These are phyloP conservation scores for Syrrhaptes paradoxus DNA, from an alignment of 2,113 vertebrate genomes.

Conservation along the genomic window DNA sequence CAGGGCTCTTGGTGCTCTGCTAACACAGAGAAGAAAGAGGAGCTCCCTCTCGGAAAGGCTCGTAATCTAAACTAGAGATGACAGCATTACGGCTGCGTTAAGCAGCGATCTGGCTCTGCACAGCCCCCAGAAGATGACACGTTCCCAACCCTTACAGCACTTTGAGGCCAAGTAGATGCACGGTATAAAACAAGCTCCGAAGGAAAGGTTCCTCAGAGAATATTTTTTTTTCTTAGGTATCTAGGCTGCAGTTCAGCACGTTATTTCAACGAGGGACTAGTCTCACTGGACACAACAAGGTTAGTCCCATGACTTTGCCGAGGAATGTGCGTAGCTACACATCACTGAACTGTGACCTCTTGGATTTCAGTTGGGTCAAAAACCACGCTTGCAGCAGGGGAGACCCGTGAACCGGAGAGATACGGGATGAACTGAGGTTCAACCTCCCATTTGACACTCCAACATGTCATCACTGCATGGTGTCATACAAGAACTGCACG, in stretches of 20 bases:
- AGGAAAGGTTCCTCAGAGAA: background rate
- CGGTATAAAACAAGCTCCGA: background rate
- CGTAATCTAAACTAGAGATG: background rate
- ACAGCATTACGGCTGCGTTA: slow-evolving; percentile 20
- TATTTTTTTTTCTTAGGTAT: background rate
- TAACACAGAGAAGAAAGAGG: background rate
- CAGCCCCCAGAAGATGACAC: background rate
- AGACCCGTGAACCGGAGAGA: background rate
- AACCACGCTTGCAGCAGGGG: background rate
- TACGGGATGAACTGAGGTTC: background rate
- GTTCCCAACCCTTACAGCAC: background rate
- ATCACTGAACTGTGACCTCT: background rate
- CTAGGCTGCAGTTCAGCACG: background rate
- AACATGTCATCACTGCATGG: background rate
- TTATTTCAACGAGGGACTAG: background rate
- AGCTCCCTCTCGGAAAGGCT: background rate
- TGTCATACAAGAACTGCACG: background rate
- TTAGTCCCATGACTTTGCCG: background rate
- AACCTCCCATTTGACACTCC: background rate
- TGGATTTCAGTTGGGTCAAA: background rate
- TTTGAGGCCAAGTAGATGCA: background rate
- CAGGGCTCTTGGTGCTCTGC: background rate
- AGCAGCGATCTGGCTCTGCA: slow-evolving; percentile 6
- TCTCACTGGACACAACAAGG: background rate
- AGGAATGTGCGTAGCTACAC: background rate